Evolutionary conservation across 2,797 vertebrate genomes (phyloP).

Genomic region (Silurus lanzhouensis): DNA sequence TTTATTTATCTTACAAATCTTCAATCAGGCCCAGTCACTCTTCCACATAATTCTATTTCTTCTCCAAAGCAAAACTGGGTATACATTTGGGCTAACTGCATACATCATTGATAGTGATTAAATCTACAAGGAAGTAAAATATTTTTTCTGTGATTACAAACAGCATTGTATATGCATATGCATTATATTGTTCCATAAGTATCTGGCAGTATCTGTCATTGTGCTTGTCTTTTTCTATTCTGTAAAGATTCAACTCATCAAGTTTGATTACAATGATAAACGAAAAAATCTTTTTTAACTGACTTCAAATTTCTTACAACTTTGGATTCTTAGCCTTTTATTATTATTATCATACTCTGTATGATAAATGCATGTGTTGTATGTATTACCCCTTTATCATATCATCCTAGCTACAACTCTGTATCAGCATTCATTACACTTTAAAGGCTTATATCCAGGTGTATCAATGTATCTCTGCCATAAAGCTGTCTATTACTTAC

Average conservation of each 20-base stretch:
- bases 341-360: background rate
- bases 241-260: background rate
- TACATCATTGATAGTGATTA: background rate
- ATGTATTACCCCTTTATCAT: too few species aligned
- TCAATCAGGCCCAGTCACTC: slow-evolving; percentile 6
- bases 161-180: background rate
- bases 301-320: background rate
- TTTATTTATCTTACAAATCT: slow-evolving; percentile 43
- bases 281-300: background rate
- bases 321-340: background rate
- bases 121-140: background rate
- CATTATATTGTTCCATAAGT: background rate
- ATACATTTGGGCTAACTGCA: background rate
- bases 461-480: too few species aligned
- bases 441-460: too few species aligned
- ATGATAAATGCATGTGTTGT: too few species aligned
- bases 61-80: slow-evolving; percentile 15
- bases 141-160: background rate
- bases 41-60: background rate
- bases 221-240: background rate
- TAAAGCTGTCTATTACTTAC: too few species aligned
- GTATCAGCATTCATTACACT: too few species aligned
- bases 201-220: background rate
- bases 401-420: too few species aligned
- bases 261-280: background rate